Evolutionary conservation across 2,888 invertebrate genomes (phyloP).

Genomic region (Lasioglossum figueresi): DNA sequence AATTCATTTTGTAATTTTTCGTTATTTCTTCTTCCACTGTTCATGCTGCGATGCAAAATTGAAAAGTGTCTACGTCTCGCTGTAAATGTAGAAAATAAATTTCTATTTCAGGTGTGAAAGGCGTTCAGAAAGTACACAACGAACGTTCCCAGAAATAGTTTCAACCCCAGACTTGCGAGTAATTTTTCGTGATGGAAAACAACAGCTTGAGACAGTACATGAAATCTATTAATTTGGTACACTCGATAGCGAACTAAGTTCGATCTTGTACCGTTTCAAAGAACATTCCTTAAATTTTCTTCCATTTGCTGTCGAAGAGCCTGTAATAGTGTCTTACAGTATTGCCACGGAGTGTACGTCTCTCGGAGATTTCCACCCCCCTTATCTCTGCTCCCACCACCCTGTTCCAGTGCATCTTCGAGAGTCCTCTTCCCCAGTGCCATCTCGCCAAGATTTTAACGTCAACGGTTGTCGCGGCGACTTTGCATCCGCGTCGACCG

Average conservation of each 20-base stretch:
- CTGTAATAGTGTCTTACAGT: neutral
- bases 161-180: too few relatives aligned
- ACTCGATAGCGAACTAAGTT: too few relatives aligned
- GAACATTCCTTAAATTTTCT: neutral
- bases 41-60: too few relatives aligned
- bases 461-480: constrained; percentile 53
- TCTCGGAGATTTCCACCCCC: neutral
- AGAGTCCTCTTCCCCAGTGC: neutral
- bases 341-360: neutral
- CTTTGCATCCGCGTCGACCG: constrained; percentile 27
- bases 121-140: too few relatives aligned
- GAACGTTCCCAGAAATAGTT: too few relatives aligned
- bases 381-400: neutral
- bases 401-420: constrained; percentile 2
- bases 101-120: too few relatives aligned
- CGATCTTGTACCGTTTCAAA: neutral
- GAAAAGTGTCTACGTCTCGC: too few relatives aligned
- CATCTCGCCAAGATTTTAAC: constrained; percentile 51
- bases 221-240: neutral
- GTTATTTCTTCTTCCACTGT: too few relatives aligned
- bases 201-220: too few relatives aligned
- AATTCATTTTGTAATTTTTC: too few relatives aligned
- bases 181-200: too few relatives aligned
- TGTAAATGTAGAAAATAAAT: too few relatives aligned
- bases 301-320: neutral